Base-by-base conservation (phyloP, 2,113 vertebrate genomes). In the Sardina pilchardus region DNA sequence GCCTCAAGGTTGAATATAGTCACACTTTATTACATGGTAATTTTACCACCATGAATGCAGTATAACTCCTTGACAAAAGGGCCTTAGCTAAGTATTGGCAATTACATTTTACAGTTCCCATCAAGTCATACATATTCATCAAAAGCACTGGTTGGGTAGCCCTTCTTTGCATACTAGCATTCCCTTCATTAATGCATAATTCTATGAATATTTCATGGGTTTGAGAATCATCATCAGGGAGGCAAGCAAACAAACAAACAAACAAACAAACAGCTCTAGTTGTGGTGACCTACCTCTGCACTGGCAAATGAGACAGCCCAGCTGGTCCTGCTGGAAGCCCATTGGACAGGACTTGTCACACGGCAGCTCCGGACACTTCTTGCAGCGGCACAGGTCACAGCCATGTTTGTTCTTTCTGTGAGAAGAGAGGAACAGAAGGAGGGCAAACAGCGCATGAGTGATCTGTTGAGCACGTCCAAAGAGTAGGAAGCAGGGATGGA, bases 371-470 rank as follows among this genome's bases (percentile, higher is more conserved):
- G 96, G 96, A 84, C 97, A 98, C 85, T 96, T 98, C 92, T 95
- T 96, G 92, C 97, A 98, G 81, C 97, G 96, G 90, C 97, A 98
- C 90, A 96, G 94, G 90, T 97, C 95, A 92, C 97, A 98, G 88
- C 96, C 96, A 1, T 98, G 96, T 88, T 97, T 97, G 95, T 97
- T 98, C 94, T 97, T 98, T 93, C 97, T 98, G 94, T 81, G n/a
- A 19, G 30, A 44, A 83, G 34, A 88, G 81, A 84, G 63, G 26
- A 14, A 4, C 14, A 34, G 39, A 48, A 47, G 43, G n/a, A 26
- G 59, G 59, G 10, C 59, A 67, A 10, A 10, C 6, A 16, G 10
- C 10, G 2, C n/a, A 34, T 30, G 50, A 53, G 14, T 19, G 17
- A 53, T 53, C 50, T 17, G 50, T 19, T 53, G 2, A 2, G 19